These are phyloP conservation scores for Aphelinus atriplicis DNA, from an alignment of 1,140 invertebrate species.

Conservation along the genomic window DNA sequence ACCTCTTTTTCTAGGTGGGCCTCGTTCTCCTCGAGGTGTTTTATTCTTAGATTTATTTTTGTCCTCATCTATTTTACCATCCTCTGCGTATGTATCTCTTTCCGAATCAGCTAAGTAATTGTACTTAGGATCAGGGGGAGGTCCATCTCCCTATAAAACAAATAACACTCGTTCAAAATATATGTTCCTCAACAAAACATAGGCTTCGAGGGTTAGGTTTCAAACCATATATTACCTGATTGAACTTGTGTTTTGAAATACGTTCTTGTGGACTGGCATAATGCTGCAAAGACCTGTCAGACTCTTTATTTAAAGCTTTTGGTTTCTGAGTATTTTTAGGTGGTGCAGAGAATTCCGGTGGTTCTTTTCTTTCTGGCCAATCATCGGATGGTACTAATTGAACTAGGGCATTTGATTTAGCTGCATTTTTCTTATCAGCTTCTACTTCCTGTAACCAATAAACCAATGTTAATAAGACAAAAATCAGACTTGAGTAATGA, in stretches of 20 bases:
- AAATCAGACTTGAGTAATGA: too few species aligned
- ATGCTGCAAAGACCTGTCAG: constrained; percentile 37
- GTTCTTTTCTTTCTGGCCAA: constrained; percentile 62
- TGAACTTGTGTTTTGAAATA: constrained; percentile 51
- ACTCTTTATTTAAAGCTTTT: constrained; percentile 52
- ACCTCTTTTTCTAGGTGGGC: constrained; percentile 49
- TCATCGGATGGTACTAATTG: constrained; percentile 60
- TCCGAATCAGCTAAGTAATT: constrained; percentile 66
- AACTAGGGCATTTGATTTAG: constrained; percentile 63
- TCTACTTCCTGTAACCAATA: constrained; percentile 60
- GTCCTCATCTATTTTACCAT: constrained; percentile 47
- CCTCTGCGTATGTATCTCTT: constrained; percentile 52
- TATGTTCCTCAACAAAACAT: background rate
- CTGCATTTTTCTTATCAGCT: constrained; percentile 65
- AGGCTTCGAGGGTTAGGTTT: background rate
- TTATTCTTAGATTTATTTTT: constrained; percentile 52
- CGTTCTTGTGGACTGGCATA: constrained; percentile 47
- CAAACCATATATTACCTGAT: constrained; percentile 47
- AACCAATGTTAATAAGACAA: constrained; percentile 2
- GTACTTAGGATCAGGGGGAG: constrained; percentile 66
- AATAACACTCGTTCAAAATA: background rate
- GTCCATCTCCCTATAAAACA: constrained; percentile 58
- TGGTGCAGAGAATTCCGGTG: constrained; percentile 55
- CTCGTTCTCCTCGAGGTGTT: constrained; percentile 38
- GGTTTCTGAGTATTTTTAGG: constrained; percentile 43